A percentile compares a stretch with the other conserved stretches of the same genome.
Conservation (phyloP, 2,888 invertebrate genomes). For the Caenorhabditis sp. region DNA sequence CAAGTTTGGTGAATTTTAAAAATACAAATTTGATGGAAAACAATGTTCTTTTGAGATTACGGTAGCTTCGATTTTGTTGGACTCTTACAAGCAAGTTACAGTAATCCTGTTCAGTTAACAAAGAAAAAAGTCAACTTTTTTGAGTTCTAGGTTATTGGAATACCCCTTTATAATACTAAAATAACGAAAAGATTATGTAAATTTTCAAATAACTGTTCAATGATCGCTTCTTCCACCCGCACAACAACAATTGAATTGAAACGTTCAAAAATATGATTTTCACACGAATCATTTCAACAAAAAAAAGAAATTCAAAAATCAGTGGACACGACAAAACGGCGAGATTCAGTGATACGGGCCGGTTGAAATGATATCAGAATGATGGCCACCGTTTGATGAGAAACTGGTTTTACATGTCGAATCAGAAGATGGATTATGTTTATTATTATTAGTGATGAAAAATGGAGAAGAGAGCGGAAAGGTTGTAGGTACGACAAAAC, state of each 20-base stretch:
- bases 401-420: constrained; percentile 22
- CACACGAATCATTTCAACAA: too few species aligned
- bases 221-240: constrained; percentile 7
- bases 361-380: constrained; percentile 9
- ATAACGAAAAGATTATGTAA: constrained; percentile 20
- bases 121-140: too few species aligned
- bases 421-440: neutral
- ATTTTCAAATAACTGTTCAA: neutral
- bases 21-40: neutral
- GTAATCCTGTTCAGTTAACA: too few species aligned
- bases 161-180: neutral
- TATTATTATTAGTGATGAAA: too few species aligned
- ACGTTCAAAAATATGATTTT: neutral
- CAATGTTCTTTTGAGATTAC: neutral
- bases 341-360: neutral
- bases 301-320: neutral
- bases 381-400: constrained; percentile 1
- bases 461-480: too few species aligned
- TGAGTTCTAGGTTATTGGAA: neutral
- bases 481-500: neutral
- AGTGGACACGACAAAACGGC: neutral
- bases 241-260: neutral
- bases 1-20: constrained; percentile 2
- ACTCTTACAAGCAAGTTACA: too few species aligned
- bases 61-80: too few species aligned